Conservation (phyloP, 2,888 invertebrate genomes). For the Sisyra nigra region DNA sequence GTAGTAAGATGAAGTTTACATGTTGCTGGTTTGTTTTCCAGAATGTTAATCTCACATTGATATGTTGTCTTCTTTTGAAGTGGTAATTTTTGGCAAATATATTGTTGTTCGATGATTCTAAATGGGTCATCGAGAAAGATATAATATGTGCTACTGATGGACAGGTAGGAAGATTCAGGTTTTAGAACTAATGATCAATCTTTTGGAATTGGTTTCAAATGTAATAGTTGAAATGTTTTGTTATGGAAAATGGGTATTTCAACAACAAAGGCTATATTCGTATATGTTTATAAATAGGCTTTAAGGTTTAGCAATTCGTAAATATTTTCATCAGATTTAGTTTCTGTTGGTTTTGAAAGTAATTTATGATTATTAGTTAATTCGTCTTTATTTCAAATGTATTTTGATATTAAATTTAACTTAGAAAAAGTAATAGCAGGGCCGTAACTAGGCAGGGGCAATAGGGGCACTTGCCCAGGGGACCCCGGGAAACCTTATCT, state of each 20-base stretch:
- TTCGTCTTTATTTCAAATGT: no score
- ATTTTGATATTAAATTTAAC: no score
- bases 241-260: neutral
- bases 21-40: neutral
- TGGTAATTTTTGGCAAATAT: neutral
- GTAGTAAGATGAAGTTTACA: neutral
- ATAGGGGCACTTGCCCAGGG: no score
- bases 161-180: neutral
- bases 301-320: constrained; percentile 1
- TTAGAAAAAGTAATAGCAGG: no score
- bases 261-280: neutral
- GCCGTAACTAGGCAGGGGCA: no score
- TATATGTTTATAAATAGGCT: constrained; percentile 4
- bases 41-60: neutral
- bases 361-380: no score
- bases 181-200: neutral
- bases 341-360: no score
- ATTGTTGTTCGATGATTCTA: neutral
- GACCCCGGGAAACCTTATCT: no score
- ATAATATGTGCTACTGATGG: neutral
- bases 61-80: no score
- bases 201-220: neutral
- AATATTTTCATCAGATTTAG: neutral
- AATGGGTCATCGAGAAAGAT: neutral
- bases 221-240: neutral